Percentiles rank a stretch among this genome's conserved stretches.
These are phyloP conservation scores for Colistium nudipinnis DNA, from an alignment of 2,113 vertebrate genomes.

Conservation along the genomic window DNA sequence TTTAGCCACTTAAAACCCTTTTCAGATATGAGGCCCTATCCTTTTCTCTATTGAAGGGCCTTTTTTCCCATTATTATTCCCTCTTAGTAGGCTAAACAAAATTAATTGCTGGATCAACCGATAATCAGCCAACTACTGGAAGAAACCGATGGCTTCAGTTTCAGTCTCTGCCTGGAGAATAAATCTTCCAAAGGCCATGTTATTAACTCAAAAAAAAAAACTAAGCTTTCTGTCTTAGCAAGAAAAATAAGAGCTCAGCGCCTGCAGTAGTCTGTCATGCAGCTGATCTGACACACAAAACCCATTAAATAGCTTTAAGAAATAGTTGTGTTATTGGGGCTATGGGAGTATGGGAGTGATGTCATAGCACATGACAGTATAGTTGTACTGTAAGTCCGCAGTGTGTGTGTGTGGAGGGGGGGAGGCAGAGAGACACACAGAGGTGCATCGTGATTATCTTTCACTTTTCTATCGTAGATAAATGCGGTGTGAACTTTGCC, in stretches of 20 bases:
- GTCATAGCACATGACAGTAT: slow-evolving; percentile 66
- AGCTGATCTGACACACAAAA: slow-evolving; percentile 62
- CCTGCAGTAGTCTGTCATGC: slow-evolving; percentile 25
- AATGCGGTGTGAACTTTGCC: slow-evolving; percentile 78
- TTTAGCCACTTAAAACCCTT: background rate
- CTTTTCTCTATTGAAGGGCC: background rate
- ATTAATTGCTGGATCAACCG: background rate
- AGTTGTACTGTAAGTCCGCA: slow-evolving; percentile 56
- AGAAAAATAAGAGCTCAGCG: slow-evolving; percentile 23
- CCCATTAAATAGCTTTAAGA: slow-evolving; percentile 68
- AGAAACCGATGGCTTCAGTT: slow-evolving; percentile 1
- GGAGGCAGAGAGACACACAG: slow-evolving; percentile 32
- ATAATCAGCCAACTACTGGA: slow-evolving; percentile 14
- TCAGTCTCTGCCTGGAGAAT: background rate
- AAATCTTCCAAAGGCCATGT: slow-evolving; percentile 6
- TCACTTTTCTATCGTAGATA: slow-evolving; percentile 65
- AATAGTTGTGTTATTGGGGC: slow-evolving; percentile 54
- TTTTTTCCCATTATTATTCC: background rate
- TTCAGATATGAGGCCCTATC: background rate
- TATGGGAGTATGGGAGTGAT: slow-evolving; percentile 65
- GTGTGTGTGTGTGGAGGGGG: slow-evolving; percentile 51
- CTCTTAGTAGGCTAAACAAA: background rate
- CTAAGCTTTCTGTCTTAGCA: slow-evolving; percentile 10
- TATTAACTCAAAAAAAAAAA: slow-evolving; percentile 34
- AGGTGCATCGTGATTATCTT: slow-evolving; percentile 69